Percentiles rank a stretch among this genome's conserved stretches.
These are phyloP conservation scores for honey bee (Apis mellifera) DNA, from an alignment of 1,140 invertebrate species.

Conservation along the genomic window Amel_HAv3.1 CM009931.2:10263001-10263500, in stretches of 20 bases:
- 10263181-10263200: slow-evolving; percentile 62
- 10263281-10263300: slow-evolving; percentile 46
- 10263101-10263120: no score
- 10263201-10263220: slow-evolving; percentile 36
- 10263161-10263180: slow-evolving; percentile 66
- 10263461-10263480: no score
- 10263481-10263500: no score
- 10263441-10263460: no score
- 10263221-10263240: slow-evolving; percentile 28
- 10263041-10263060: background rate
- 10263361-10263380: slow-evolving; percentile 25
- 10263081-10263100: slow-evolving; percentile 60
- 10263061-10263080: background rate
- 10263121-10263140: slow-evolving; percentile 65
- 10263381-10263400: background rate
- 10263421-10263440: no score
- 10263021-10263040: no score
- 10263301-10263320: slow-evolving; percentile 54
- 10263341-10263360: slow-evolving; percentile 56
- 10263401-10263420: no score
- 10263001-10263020: slow-evolving; percentile 12
- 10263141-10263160: slow-evolving; percentile 65
- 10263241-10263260: slow-evolving; percentile 63
- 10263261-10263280: background rate
- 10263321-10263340: background rate